These are phyloP conservation scores for Sandelia bainsii DNA, from an alignment of 2,797 vertebrate genomes.

Conservation along the genomic window DNA sequence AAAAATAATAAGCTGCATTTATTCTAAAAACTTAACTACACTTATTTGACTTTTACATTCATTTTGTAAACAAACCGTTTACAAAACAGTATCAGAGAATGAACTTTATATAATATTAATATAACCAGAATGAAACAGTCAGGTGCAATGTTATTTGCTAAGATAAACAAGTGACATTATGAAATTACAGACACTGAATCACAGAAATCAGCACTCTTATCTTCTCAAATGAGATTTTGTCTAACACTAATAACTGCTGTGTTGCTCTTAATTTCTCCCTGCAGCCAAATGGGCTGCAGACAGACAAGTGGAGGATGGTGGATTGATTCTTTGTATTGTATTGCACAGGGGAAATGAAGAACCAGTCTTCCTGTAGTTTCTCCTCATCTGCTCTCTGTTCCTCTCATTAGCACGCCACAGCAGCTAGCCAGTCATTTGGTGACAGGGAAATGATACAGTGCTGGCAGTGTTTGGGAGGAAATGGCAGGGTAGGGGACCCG, in stretches of 20 bases:
- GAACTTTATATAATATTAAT: conserved; percentile 3
- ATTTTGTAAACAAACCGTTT: not conserved
- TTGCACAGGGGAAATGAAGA: conserved; percentile 65
- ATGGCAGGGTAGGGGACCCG: conserved; percentile 91
- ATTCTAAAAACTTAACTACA: not conserved
- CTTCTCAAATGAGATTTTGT: conserved; percentile 78
- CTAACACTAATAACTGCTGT: conserved; percentile 93
- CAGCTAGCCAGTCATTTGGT: conserved; percentile 95
- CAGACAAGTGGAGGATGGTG: conserved; percentile 82
- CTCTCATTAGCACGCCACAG: conserved; percentile 89
- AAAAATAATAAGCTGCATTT: conserved; percentile 6
- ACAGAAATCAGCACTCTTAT: conserved; percentile 59
- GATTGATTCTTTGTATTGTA: conserved; percentile 88
- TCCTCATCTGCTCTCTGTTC: conserved; percentile 93
- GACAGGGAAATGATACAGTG: conserved; percentile 99
- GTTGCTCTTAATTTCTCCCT: conserved; percentile 94
- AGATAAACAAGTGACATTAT: conserved; percentile 52
- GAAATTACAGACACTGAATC: conserved; percentile 56
- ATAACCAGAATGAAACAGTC: conserved; percentile 11
- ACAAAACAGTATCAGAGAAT: not conserved
- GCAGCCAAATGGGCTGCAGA: conserved; percentile 92
- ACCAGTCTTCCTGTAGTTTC: conserved; percentile 86
- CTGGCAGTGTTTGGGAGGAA: conserved; percentile 93
- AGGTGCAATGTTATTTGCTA: conserved; percentile 44
- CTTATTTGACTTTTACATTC: not conserved